Evolutionary conservation across 2,888 invertebrate species (phyloP), one percentile per base, ranked within the genome.

Genomic region (Drosophila austrosaltans): DNA sequence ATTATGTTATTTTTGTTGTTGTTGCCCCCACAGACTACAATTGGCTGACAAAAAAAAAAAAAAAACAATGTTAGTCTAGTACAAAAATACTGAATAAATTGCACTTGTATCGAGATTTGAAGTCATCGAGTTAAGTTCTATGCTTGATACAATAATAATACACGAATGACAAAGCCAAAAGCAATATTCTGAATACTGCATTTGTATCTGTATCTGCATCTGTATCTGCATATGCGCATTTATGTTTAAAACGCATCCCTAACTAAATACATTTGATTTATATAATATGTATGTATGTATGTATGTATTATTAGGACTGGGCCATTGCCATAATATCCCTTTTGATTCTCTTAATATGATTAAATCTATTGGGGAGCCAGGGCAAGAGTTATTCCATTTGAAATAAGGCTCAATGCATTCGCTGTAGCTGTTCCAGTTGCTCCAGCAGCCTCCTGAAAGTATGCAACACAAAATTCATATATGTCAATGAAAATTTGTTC

Each of bases 371-470:
- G 90, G 69, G 73, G 91, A 65, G 75, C 89, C 88, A 92, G 81
- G 59, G 90, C 90, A 87, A 92, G 85, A 68, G 90, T 85, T 76
- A 92, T 82, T 53, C 90, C 87, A 80, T 89, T 90, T 59, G 91
- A 83, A 77, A 92, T 89, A 79, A 92, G 81, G 70, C 90, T 89
- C 67, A 90, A 77, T 10, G 88, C 75, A 62, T 69, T 87, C 36
- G 82, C 74, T 53, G 83, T 78, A 68, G 87, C 69, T 40, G 82
- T 66, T 36, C 66, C 57, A 39, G 76, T 39, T 39, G 77, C 28
- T 4, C 68, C 75, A 53, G 88, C 54, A 4, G 85, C 79, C 61
- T 87, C 85, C 85, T 86, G 63, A 0, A 68, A 63, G 22, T 36
- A 56, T 2, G 60, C 16, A 32, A 53, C 4, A 64, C 22, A 30